Evolutionary conservation across 2,797 vertebrate genomes (phyloP), one percentile per base, ranked within the genome.

Genomic region (Passerculus sandwichensis): DNA sequence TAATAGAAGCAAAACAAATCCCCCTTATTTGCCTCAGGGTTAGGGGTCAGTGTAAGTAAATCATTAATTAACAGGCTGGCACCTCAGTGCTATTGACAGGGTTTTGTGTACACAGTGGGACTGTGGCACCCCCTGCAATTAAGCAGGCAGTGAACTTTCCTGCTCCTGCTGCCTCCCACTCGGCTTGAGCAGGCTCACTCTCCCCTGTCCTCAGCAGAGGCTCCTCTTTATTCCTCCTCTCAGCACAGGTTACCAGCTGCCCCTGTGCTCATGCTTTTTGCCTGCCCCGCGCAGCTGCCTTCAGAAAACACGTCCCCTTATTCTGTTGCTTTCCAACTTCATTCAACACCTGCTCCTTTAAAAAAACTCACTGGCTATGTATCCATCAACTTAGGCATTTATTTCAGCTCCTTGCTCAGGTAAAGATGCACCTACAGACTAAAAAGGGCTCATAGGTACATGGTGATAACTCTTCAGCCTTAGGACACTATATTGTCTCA

Each of bases 61-160:
- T 98, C 97, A 98, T 98, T 98, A 98, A 98, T 98, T 98, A 98
- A 98, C 97, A 92, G 71, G 79, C 97, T 96, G 95, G 96, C 2
- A 54, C 89, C 96, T 97, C 97, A 70, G 93, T 93, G 94, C 93
- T 98, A 98, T 98, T 97, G 97, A 98, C 97, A 97, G 96, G 96
- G 97, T 93, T 96, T 96, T 97, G 95, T 96, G 97, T 97, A 97
- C 97, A 97, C 91, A 75, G 88, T 92, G 95, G 97, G 97, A 97
- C 96, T 96, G 95, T 96, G 87, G 93, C 91, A 97, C 94, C 96
- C 97, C 96, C 96, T 94, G 96, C 94, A 94, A 97, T 88, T 91
- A 96, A 96, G 91, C 88, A 92, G 89, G 76, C 91, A 53, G 54
- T 97, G 94, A 96, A 96, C 96, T 97, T 93, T 95, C 77, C 91